Conservation (phyloP, 2,888 invertebrate species). For the Adelognathus sp. region DNA sequence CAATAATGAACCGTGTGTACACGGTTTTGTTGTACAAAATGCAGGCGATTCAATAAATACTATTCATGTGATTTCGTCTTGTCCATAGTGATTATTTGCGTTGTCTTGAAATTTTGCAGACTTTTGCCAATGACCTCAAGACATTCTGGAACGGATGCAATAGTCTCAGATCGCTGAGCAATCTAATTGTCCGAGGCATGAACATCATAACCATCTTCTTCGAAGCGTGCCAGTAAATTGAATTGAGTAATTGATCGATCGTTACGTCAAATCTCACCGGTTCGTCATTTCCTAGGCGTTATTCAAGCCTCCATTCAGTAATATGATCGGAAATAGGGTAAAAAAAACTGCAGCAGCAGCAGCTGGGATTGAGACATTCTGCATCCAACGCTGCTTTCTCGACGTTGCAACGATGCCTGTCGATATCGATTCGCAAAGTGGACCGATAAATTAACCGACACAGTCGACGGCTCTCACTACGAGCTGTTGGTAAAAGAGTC, state of each 20-base stretch:
- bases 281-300: background rate
- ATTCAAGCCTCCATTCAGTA: constrained; percentile 12
- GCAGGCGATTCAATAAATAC: no score
- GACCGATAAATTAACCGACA: constrained; percentile 38
- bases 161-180: background rate
- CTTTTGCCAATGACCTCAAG: no score
- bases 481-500: constrained; percentile 16
- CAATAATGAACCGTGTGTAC: no score
- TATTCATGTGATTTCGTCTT: no score
- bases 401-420: constrained; percentile 28
- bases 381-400: constrained; percentile 5
- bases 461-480: constrained; percentile 18
- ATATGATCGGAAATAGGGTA: constrained; percentile 9
- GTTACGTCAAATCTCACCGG: constrained; percentile 12
- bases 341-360: constrained; percentile 6
- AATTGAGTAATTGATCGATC: constrained; percentile 24
- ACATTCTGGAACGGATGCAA: background rate
- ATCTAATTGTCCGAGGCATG: background rate
- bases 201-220: background rate
- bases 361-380: constrained; percentile 48
- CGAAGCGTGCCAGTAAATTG: background rate
- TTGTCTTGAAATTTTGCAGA: no score
- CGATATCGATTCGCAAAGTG: constrained; percentile 47
- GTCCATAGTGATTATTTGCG: no score
- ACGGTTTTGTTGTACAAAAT: no score